Evolutionary conservation across 2,113 vertebrate genomes (phyloP), one percentile per base, ranked within the genome.

Genomic region (Zootoca vivipara): DNA sequence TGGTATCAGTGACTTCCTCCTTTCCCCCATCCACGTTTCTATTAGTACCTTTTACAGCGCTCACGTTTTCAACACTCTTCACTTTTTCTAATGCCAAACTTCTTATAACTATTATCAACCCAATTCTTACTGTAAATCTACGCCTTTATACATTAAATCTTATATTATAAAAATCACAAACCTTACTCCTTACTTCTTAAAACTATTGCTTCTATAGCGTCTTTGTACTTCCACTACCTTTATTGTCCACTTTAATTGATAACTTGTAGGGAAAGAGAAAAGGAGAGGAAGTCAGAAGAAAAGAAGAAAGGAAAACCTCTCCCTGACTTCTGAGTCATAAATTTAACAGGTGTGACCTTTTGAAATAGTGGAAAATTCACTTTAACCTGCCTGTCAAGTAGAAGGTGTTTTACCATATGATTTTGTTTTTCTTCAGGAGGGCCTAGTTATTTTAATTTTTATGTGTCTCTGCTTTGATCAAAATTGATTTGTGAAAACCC

Each of bases 281-380:
- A 85, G 46, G 52, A 86, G 28, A 78, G 35, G 24, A 62, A 46
- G 13, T 8, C 35, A 46, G 30, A 58, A n/a, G 58, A n/a, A 70
- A 73, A 81, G 62, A 82, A 90, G 84, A 95, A 64, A 46, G 65
- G 33, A 20, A 62, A 16, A 94, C 85, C 93, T 95, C 92, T 83
- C 78, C 81, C 26, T 92, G 92, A 93, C 90, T 92, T 87, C 65
- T 91, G 92, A 94, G 91, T 93, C 93, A 93, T 74, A 91, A 85
- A 74, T 90, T 89, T 93, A 92, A 89, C 87, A 88, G 33, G 28
- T 90, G 58, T 92, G 3, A 89, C 82, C 85, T 87, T 87, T 82
- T 80, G 85, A 92, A 89, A 92, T 5, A 85, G 64, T 89, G 77
- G 86, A 84, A 90, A 77, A 58, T 0, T 80, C 90, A 56, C 28